phyloP scores from a whole-genome alignment of 2,113 vertebrate genomes.

The Gadus macrocephalus region DNA sequence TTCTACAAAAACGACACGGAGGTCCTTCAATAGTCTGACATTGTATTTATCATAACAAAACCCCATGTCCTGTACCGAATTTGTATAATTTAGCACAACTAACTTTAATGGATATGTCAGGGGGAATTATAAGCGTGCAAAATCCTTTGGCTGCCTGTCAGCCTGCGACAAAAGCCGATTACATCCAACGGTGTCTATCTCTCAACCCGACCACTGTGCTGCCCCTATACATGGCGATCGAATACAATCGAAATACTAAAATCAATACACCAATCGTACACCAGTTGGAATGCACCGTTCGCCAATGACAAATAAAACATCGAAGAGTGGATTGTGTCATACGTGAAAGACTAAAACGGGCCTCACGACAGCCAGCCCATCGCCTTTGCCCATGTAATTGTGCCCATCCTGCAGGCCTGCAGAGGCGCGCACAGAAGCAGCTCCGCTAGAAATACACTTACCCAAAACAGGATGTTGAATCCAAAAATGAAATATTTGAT shows the following conservation, averaged over 20 bases:
- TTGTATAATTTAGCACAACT: no score
- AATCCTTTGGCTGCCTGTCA: constrained; percentile 28
- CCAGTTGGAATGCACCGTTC: neutral
- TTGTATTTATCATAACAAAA: no score
- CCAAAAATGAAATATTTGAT: constrained; percentile 98
- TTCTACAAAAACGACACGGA: no score
- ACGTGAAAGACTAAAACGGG: neutral
- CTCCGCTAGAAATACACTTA: constrained; percentile 12
- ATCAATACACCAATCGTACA: neutral
- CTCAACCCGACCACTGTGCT: neutral
- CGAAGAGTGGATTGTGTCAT: constrained; percentile 22
- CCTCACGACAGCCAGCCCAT: neutral
- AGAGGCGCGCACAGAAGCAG: no score
- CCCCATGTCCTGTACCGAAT: no score
- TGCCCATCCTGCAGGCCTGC: no score
- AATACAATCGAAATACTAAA: neutral
- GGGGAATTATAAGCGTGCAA: neutral
- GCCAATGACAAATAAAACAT: neutral
- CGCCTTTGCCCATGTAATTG: no score
- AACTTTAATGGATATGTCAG: no score
- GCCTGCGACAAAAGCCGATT: constrained; percentile 49
- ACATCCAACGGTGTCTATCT: constrained; percentile 9
- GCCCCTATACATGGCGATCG: no score
- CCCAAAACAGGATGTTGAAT: constrained; percentile 87
- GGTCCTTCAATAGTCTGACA: no score